A percentile compares a stretch with the other conserved stretches of the same genome.
phyloP scores from a whole-genome alignment of 2,888 invertebrate species.

The Monopis laevigella region DNA sequence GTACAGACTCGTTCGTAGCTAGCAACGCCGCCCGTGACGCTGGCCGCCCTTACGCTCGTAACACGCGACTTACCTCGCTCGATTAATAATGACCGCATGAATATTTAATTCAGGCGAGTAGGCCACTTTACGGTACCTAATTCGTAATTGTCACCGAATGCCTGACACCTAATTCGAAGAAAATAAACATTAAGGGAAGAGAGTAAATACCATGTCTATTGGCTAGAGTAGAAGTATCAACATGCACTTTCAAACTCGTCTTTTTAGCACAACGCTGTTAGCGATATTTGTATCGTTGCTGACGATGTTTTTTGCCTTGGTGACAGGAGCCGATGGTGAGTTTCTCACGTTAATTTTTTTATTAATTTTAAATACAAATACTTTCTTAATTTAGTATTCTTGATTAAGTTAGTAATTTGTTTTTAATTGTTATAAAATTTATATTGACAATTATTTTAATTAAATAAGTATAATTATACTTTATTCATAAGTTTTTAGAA shows the following conservation, averaged over 20 bases:
- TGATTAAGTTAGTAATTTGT: no score
- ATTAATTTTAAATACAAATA: no score
- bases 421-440: no score
- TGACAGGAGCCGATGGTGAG: constrained; percentile 52
- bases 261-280: constrained; percentile 19
- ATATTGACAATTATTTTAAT: no score
- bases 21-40: constrained; percentile 28
- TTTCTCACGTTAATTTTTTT: no score
- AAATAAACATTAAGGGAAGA: not conserved
- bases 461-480: no score
- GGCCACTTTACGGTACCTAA: not conserved
- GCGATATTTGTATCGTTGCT: constrained; percentile 35
- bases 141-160: not conserved
- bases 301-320: constrained; percentile 36
- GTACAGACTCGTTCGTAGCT: constrained; percentile 24
- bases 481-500: no score
- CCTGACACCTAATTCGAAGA: not conserved
- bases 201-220: constrained; percentile 8
- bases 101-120: constrained; percentile 53
- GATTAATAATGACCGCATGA: constrained; percentile 26
- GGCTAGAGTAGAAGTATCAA: constrained; percentile 5
- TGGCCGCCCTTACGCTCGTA: constrained; percentile 18
- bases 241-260: constrained; percentile 11
- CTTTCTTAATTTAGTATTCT: no score
- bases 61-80: constrained; percentile 4